These are phyloP conservation scores for Alouatta palliata DNA, from an alignment of 2,113 vertebrate genomes.

Conservation along the genomic window DNA sequence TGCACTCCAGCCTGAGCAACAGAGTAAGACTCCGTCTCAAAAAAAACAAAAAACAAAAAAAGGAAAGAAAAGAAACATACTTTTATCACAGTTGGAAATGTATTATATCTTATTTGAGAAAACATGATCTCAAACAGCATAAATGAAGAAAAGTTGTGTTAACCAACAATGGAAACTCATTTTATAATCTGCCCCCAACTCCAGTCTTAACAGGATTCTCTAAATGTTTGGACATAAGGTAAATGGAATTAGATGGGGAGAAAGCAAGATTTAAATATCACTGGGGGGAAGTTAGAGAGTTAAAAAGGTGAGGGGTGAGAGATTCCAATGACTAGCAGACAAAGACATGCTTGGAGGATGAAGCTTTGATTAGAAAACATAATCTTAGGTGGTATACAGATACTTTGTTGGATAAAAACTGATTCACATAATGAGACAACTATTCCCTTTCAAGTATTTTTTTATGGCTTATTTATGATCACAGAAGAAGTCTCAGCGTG, in stretches of 20 bases:
- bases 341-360: background rate
- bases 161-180: background rate
- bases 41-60: too few relatives aligned
- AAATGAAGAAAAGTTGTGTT: background rate
- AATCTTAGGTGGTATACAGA: background rate
- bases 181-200: background rate
- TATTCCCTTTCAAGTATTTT: background rate
- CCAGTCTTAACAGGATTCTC: background rate
- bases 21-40: too few relatives aligned
- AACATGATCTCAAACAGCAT: background rate
- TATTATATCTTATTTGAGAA: background rate
- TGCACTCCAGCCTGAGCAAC: too few relatives aligned
- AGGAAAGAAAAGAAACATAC: background rate
- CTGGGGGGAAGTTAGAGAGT: accelerated
- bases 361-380: background rate
- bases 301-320: background rate
- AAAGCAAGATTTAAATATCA: background rate
- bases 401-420: background rate
- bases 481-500: background rate
- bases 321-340: background rate
- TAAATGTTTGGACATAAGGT: background rate
- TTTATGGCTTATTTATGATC: background rate
- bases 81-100: background rate
- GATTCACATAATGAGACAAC: background rate
- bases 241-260: background rate